Evolutionary conservation across 2,797 vertebrate species (phyloP).

Genomic region (Cichlasoma orientale): DNA sequence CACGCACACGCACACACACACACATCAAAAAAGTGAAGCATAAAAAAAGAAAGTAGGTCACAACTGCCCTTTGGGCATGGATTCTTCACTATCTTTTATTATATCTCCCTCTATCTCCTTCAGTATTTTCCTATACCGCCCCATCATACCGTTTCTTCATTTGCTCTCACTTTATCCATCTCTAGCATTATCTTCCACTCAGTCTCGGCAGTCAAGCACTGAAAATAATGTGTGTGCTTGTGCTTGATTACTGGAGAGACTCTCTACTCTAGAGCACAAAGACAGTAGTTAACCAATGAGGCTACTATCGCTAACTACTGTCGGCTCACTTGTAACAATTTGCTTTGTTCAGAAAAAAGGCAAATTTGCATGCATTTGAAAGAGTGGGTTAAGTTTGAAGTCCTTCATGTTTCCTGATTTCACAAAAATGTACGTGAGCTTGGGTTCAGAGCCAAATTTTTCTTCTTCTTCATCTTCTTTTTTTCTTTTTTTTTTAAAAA

Average conservation of each 20-base stretch:
- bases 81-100: constrained; percentile 83
- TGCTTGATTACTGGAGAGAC: constrained; percentile 5
- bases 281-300: neutral
- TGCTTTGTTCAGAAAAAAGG: neutral
- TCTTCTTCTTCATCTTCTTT: neutral
- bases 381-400: neutral
- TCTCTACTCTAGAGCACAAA: neutral
- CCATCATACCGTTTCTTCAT: constrained; percentile 35
- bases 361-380: neutral
- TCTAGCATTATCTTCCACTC: neutral
- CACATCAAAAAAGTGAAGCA: neutral
- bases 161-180: constrained; percentile 11
- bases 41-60: constrained; percentile 77
- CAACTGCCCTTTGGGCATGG: constrained; percentile 73
- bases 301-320: neutral
- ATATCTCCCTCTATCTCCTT: constrained; percentile 59
- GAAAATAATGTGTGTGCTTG: neutral
- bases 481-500: no score
- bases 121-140: constrained; percentile 48
- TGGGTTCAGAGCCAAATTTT: neutral
- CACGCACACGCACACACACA: constrained; percentile 5
- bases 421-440: neutral
- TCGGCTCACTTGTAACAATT: neutral
- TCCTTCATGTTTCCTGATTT: neutral
- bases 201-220: constrained; percentile 2